phyloP scores from a whole-genome alignment of 92 coral and sea anemone species.

The Umimayanthus chanpuru region DNA sequence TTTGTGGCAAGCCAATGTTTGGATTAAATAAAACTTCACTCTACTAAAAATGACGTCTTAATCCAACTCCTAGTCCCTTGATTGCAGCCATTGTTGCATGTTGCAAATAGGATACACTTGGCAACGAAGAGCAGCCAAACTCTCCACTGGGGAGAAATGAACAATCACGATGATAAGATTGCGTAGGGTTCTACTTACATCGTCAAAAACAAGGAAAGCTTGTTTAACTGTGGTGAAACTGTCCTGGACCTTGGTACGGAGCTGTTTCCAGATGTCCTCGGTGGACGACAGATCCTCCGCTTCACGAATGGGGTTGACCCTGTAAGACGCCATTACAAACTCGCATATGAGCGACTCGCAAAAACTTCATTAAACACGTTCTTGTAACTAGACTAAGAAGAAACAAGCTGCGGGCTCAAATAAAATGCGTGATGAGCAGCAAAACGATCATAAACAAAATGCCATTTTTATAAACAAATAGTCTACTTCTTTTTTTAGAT shows the following conservation, averaged over 20 bases:
- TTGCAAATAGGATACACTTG: no score
- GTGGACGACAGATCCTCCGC: conserved; percentile 80
- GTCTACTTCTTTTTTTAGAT: no score
- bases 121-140: no score
- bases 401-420: no score
- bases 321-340: conserved; percentile 7
- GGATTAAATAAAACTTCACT: not conserved
- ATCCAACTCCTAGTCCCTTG: no score
- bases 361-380: not conserved
- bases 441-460: not conserved
- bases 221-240: conserved; percentile 91
- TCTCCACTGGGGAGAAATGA: no score
- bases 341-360: not conserved
- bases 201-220: conserved; percentile 99
- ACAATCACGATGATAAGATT: not conserved
- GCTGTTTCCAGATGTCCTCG: conserved; percentile 88
- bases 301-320: conserved; percentile 84
- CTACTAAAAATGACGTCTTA: no score
- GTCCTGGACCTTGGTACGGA: conserved; percentile 81
- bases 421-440: not conserved
- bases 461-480: not conserved
- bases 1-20: no score
- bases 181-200: conserved; percentile 82
- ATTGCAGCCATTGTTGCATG: not conserved
- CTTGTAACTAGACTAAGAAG: no score